Percentiles rank a stretch among this genome's conserved stretches.
Conservation (phyloP, 2,797 vertebrate genomes). For the Pangasius krempfi region DNA sequence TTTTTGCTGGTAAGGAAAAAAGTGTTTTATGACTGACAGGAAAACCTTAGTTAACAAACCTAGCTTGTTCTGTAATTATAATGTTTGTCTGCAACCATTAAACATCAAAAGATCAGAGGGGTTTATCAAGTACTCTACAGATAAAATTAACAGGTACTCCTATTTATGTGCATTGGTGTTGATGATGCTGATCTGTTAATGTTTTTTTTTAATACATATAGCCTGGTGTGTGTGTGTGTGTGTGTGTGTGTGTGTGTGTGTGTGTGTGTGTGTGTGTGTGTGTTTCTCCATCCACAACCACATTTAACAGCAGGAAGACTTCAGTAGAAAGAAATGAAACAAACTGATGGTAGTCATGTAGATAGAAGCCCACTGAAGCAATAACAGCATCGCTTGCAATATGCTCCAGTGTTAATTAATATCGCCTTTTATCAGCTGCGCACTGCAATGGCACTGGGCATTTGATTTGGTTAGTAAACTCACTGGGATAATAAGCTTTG, state of each 20-base stretch:
- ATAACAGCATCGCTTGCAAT: not conserved
- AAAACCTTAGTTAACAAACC: not conserved
- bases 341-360: not conserved
- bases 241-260: not conserved
- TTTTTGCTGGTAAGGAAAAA: not conserved
- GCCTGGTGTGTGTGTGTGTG: not conserved
- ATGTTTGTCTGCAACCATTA: not conserved
- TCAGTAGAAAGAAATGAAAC: not conserved
- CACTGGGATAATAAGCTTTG: not conserved
- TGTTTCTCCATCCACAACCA: not conserved
- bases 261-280: not conserved
- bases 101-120: not conserved
- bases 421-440: not conserved
- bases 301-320: not conserved
- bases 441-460: not conserved
- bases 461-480: slow-evolving; percentile 9
- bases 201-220: not conserved
- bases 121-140: not conserved
- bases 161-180: not conserved
- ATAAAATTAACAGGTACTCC: not conserved
- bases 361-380: not conserved
- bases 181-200: not conserved
- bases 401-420: slow-evolving; percentile 10
- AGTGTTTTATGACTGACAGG: not conserved
- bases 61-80: not conserved